Base-by-base conservation (phyloP, 2,888 invertebrate species). In the Bimastos eiseni region DNA sequence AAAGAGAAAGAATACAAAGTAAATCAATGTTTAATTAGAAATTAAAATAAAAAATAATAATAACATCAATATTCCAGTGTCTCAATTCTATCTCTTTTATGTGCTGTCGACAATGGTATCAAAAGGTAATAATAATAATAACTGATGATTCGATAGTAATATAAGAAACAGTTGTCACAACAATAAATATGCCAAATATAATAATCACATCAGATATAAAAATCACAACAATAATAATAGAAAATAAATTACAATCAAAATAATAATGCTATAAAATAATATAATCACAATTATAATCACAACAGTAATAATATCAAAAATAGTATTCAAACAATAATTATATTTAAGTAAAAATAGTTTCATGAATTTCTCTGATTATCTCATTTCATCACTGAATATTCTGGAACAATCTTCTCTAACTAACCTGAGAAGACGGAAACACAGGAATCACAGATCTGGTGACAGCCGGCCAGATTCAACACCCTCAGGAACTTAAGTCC, bases 391-490 rank as follows among this genome's bases (percentile, higher is more conserved):
- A 88, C 15, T 24, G 11, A 34, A 88, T 24, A 4, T 30, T 19
- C 36, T 13, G 5, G 37, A 33, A 33, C 8, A 24, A 3, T 34
- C 21, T 34, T 17, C 11, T 24, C 4, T 83, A 34, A 89, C 93
- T 92, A 92, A 94, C 94, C 93, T 91, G 92, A 89, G 36, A 94
- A 91, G 8, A 93, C 92, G 37, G 92, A 90, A 37, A 94, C 91
- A 92, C 93, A 93, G 44, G 93, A 93, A 90, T 94, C 93, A 21
- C 94, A 94, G 36, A 94, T 91, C 92, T 94, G 94, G 90, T 92
- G 92, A 92, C 94, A 94, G 38, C 93, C 93, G 88, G 93, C 93
- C 86, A 94, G 91, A 90, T 94, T 94, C 38, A 94, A 91, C 70
- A 92, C 92, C 90, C 93, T 94, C 91, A 94, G 90, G 89, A 93